A percentile compares a stretch with the other conserved stretches of the same genome.
Evolutionary conservation across 2,888 invertebrate species (phyloP).

Genomic region (Ligdia adustata): DNA sequence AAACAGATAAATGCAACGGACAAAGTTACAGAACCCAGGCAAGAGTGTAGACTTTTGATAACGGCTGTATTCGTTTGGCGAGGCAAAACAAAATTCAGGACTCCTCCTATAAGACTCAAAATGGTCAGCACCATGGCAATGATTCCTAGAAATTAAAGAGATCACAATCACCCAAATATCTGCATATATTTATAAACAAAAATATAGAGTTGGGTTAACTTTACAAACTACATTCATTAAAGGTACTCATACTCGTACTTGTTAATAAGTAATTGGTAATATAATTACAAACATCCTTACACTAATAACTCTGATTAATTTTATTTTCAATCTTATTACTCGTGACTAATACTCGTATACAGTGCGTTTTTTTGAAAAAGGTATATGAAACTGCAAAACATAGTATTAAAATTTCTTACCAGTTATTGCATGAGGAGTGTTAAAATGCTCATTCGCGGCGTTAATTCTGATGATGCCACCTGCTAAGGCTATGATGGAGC

Average conservation of each 20-base stretch:
- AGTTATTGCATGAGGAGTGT: slow-evolving; percentile 48
- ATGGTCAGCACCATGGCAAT: slow-evolving; percentile 54
- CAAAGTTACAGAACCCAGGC: slow-evolving; percentile 47
- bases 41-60: slow-evolving; percentile 44
- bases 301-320: too few species aligned
- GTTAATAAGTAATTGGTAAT: too few species aligned
- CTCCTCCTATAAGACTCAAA: slow-evolving; percentile 55
- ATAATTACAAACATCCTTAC: too few species aligned
- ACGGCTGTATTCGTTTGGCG: slow-evolving; percentile 27
- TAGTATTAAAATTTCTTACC: slow-evolving; percentile 51
- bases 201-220: too few species aligned
- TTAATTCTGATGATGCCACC: slow-evolving; percentile 50
- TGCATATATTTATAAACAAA: too few species aligned
- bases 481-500: slow-evolving; percentile 52
- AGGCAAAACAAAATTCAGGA: slow-evolving; percentile 44
- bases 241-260: too few species aligned
- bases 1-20: slow-evolving; percentile 50
- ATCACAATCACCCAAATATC: too few species aligned
- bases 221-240: too few species aligned
- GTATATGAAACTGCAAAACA: too few species aligned
- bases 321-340: too few species aligned
- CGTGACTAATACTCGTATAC: too few species aligned
- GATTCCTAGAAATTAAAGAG: slow-evolving; percentile 54
- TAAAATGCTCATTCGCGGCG: slow-evolving; percentile 13
- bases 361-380: too few species aligned